Base-by-base conservation (phyloP, 2,888 invertebrate species). In the Spilarctia lutea region DNA sequence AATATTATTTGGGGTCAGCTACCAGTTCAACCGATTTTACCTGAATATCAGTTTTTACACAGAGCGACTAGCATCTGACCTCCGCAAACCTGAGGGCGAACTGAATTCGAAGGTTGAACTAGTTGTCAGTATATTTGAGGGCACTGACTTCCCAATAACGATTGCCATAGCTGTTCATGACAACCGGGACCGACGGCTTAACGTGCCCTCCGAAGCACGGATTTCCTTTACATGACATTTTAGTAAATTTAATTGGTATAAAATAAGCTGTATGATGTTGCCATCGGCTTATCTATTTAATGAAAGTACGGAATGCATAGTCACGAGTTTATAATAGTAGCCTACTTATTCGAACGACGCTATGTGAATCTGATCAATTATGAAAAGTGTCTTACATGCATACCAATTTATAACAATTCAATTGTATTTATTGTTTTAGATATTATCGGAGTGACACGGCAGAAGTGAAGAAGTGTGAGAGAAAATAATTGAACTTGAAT, bases 391-490 rank as follows among this genome's bases (percentile, higher is more conserved):
- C 52, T 20, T n/a, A 65, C 73, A 65, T 68, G 39, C 80, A 79
- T 81, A 81, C 77, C 75, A 72, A 82, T 75, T 75, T 72, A 84
- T 75, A 79, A 80, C 74, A 83, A 78, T 79, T 45, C 48, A 27
- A 68, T 68, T 27, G 27, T 30, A 35, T 27, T 20, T 63, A 35
- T 42, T 84, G 75, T 93, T 93, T 85, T 91, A 93, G 93, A 89
- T 93, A 88, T 91, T 89, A 82, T 80, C 82, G 83, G 81, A 80
- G 81, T 80, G 81, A 82, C 76, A 83, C 78, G 81, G 65, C 27
- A 74, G 79, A n/a, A n/a, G n/a, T n/a, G n/a, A 74, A 72, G 67
- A 65, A 24, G 71, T 65, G 73, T 67, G 76, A 72, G 68, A 68
- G 78, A 75, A 66, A 84, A 76, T 42, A 75, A 75, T 65, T 74